A percentile compares a stretch with the other conserved stretches of the same genome.
phyloP scores from a whole-genome alignment of 2,113 vertebrate species.

The Paradoxurus hermaphroditus region DNA sequence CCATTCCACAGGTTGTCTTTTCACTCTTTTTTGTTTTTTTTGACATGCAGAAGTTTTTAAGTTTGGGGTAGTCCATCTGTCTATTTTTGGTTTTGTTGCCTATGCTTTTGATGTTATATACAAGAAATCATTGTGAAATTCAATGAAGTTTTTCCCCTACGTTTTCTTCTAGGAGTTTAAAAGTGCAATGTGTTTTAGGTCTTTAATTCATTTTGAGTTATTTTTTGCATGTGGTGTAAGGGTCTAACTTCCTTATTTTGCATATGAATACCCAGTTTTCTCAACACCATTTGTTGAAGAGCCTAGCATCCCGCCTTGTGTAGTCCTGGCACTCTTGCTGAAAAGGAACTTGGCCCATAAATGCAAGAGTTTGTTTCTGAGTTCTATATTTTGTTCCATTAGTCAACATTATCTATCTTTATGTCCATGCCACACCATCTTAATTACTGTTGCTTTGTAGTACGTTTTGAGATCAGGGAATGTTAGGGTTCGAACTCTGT shows the following conservation, averaged over 20 bases:
- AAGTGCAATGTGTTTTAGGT: background rate
- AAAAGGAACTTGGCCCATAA: background rate
- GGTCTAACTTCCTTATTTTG: background rate
- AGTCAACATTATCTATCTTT: background rate
- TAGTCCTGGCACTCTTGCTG: background rate
- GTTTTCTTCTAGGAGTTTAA: background rate
- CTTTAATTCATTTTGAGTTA: background rate
- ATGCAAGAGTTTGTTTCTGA: background rate
- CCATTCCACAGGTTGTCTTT: background rate
- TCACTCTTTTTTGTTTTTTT: background rate
- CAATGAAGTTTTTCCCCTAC: background rate
- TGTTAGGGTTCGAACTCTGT: background rate
- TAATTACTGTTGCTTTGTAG: background rate
- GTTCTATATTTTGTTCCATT: background rate
- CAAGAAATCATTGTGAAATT: background rate
- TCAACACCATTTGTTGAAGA: background rate
- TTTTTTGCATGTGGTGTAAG: background rate
- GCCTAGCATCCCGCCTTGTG: background rate
- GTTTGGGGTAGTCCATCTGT: background rate
- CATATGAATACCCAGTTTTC: background rate
- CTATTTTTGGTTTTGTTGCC: background rate
- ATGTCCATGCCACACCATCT: background rate
- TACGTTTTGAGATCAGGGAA: background rate
- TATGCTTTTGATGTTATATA: background rate
- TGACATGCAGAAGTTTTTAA: background rate